A percentile compares a stretch with the other conserved stretches of the same genome.
Evolutionary conservation across 2,888 invertebrate genomes (phyloP).

Genomic region (Nymphalis c-album): DNA sequence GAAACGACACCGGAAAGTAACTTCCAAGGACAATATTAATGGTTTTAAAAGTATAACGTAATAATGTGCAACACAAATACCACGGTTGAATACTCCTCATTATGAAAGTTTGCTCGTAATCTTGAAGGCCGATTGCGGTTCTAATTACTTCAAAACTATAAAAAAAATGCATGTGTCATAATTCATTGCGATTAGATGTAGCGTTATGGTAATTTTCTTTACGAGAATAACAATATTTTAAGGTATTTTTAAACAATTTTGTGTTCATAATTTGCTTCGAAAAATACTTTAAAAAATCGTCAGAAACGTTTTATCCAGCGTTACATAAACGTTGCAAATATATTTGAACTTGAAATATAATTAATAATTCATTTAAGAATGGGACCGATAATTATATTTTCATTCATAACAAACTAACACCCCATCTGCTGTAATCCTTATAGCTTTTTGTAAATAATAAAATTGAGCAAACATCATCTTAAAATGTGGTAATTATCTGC

Average conservation of each 20-base stretch:
- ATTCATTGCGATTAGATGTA: conserved; percentile 9
- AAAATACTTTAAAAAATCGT: too few relatives aligned
- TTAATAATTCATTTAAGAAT: too few relatives aligned
- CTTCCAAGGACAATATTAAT: conserved; percentile 47
- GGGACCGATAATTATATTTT: too few relatives aligned
- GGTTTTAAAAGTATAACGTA: conserved; percentile 43
- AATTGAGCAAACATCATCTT: too few relatives aligned
- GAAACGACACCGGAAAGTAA: conserved; percentile 46
- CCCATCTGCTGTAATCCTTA: too few relatives aligned
- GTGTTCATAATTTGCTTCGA: too few relatives aligned
- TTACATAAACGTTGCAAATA: too few relatives aligned
- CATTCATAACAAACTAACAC: too few relatives aligned
- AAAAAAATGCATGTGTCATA: conserved; percentile 25
- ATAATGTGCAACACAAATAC: conserved; percentile 38
- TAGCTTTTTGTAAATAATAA: too few relatives aligned
- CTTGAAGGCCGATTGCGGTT: conserved; percentile 33
- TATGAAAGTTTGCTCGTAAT: conserved; percentile 40
- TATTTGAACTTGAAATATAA: too few relatives aligned
- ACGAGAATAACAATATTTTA: not conserved
- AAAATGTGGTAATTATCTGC: too few relatives aligned
- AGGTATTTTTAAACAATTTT: not conserved
- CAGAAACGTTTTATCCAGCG: too few relatives aligned
- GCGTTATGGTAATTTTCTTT: not conserved
- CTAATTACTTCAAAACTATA: conserved; percentile 10
- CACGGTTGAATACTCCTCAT: conserved; percentile 41